Evolutionary conservation across 2,797 vertebrate genomes (phyloP), one percentile per base, ranked within the genome.

Genomic region (Leptodactylus fallax): DNA sequence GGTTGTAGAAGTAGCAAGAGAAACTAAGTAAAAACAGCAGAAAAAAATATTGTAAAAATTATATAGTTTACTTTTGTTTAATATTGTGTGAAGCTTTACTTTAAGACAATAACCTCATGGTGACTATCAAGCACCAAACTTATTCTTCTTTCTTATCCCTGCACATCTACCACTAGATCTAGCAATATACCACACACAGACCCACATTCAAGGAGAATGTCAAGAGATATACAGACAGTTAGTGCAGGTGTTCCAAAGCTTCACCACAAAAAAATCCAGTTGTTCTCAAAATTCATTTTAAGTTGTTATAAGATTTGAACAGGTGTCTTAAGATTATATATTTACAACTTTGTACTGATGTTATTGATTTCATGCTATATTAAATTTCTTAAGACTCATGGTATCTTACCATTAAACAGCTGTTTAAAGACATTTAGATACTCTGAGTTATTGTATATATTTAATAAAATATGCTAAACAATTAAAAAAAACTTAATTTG

Each of bases 201-300:
- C 79, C 58, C 79, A 81, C 19, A 81, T 81, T 81, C 17, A 80
- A 7, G 1, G 17, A 80, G 9, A 81, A 63, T 23, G 36, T 36
- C 36, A 63, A 47, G 79, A 63, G 19, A 63, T 19, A 47, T 56
- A 47, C 21, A 47, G 45, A 49, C 79, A n/a, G 79, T 81, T 63
- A 55, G 21, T 63, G 58, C 79, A 81, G 79, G 60, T 81, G 79
- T 81, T 81, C 25, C 27, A 63, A 65, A n/a, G 21, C 45, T n/a
- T 81, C 21, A 63, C 79, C 79, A 49, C 58, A 79, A 49, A 71
- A 69, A 49, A 81, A 63, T 81, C n/a, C 12, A 47, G 47, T 81
- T 63, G 19, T 81, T 81, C 60, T 63, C n/a, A 63, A 63, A n/a
- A 58, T 17, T 69, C 12, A 61, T 47, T n/a, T 63, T 8, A 60